Base-by-base conservation (phyloP, 2,113 vertebrate genomes). In the Cebus imitator region DNA sequence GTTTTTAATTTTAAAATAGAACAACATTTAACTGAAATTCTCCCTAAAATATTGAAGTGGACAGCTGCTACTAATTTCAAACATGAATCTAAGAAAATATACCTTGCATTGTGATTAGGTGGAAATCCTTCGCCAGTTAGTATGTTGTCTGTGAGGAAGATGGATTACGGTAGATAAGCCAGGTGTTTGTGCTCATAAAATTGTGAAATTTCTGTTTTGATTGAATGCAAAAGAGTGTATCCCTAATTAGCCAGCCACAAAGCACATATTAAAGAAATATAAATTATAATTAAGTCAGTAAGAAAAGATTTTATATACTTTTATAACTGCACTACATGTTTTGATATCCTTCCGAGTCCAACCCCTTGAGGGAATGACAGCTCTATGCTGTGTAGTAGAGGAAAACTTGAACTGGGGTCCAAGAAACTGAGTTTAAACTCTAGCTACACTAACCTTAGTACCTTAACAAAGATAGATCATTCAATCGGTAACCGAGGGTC, bases 61-160 rank as follows among this genome's bases (percentile, higher is more conserved):
- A 68, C 87, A 98, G 88, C 97, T 97, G 88, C 21, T 97, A 94
- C 70, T 94, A 97, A 97, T 95, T 97, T 86, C 90, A 86, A n/a
- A 89, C 84, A 23, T 96, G 96, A 98, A 97, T 96, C 61, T 85
- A 95, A 89, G 92, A 95, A 97, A 95, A 94, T 35, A 79, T 70
- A 25, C 40, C 96, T 92, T 98, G 79, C 73, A 81, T 55, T 98
- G 85, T 92, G 96, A 98, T 98, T 97, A 97, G 95, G 84, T 98
- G 84, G 91, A 97, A 95, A 94, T 81, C 50, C 86, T 91, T 95
- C 92, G 68, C 61, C 73, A 86, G 32, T 96, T 76, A 40, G 20
- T 45, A 75, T 87, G 90, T 0, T 88, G 61, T 94, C 79, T 97
- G 78, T 58, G 40, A 95, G 78, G 72, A 82, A 97, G 95, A 98